Base-by-base conservation (phyloP, 2,888 invertebrate species). In the Torymus auratus region DNA sequence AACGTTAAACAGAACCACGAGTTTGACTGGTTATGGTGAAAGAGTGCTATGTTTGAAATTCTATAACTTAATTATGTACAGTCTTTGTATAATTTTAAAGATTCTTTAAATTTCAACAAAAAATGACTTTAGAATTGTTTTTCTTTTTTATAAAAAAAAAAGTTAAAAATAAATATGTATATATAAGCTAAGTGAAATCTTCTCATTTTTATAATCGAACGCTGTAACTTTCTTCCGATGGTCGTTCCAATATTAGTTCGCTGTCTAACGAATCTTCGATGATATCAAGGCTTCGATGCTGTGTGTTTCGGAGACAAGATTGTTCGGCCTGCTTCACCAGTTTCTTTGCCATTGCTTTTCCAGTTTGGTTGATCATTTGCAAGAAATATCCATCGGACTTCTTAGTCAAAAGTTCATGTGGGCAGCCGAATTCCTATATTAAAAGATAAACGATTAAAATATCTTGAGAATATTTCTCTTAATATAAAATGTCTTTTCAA, bases 301-400 rank as follows among this genome's bases (percentile, higher is more conserved):
- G 75, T 41, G 65, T 78, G n/a, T 85, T 85, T 15, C 65, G 82
- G 2, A 68, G 5, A 60, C 71, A 86, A 11, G 85, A 79, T 1
- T 77, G 62, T 41, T 86, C 84, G 2, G 93, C 94, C 62, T 93
- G 90, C 78, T 90, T 88, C 15, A 90, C 90, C 13, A 94, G 88
- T 17, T 89, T 88, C 58, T 92, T 91, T 0, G 92, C 89, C 92
- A 93, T 93, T 82, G 91, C 91, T 50, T 92, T 92, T 82, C 94
- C 95, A 68, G 95, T 94, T 87, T 95, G 94, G 74, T 93, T 92
- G 0, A 96, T 94, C 95, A 96, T 95, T 87, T 93, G 93, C 2
- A 93, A 90, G 81, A 96, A 93, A 77, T 93, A 90, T 4, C 95
- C 94, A 3, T 93, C 91, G 0, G 88, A 84, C 1, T 93, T 91